A percentile compares a stretch with the other conserved stretches of the same genome.
These are phyloP conservation scores for Catocala fraxini DNA, from an alignment of 2,888 invertebrate species.

Conservation along the genomic window DNA sequence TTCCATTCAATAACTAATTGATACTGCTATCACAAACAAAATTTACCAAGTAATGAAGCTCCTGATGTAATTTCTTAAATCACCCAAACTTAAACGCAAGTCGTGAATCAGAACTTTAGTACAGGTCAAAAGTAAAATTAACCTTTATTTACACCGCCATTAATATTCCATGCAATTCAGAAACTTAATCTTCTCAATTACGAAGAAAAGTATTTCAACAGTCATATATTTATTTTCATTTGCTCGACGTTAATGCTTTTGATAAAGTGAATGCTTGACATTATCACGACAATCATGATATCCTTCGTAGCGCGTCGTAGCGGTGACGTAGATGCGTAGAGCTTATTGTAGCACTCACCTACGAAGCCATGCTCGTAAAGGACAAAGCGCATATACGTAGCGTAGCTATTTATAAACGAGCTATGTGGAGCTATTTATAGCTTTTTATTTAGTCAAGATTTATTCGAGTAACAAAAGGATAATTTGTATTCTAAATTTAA, in stretches of 20 bases:
- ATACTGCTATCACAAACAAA: too few relatives aligned
- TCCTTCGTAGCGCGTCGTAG: conserved; percentile 39
- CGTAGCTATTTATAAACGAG: conserved; percentile 4
- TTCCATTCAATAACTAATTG: too few relatives aligned
- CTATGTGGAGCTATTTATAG: background rate
- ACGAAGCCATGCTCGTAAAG: conserved; percentile 29
- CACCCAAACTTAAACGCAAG: background rate
- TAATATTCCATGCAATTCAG: background rate
- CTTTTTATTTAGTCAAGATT: background rate
- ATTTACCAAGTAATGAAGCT: too few relatives aligned
- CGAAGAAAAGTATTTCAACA: background rate
- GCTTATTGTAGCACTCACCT: conserved; percentile 44
- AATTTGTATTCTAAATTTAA: too few relatives aligned
- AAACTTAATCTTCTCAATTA: conserved; percentile 9
- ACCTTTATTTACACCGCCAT: background rate
- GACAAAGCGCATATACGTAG: conserved; percentile 10
- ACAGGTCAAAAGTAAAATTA: conserved; percentile 1
- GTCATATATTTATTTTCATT: conserved; percentile 6
- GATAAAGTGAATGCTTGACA: conserved; percentile 14
- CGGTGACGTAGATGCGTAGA: conserved; percentile 51
- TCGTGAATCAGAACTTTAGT: background rate
- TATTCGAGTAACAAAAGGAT: background rate
- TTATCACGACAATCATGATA: conserved; percentile 33
- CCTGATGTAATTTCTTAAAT: background rate
- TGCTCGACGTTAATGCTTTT: conserved; percentile 8